phyloP scores from a whole-genome alignment of 1,140 invertebrate species.

The Zaprionus gabonicus region DNA sequence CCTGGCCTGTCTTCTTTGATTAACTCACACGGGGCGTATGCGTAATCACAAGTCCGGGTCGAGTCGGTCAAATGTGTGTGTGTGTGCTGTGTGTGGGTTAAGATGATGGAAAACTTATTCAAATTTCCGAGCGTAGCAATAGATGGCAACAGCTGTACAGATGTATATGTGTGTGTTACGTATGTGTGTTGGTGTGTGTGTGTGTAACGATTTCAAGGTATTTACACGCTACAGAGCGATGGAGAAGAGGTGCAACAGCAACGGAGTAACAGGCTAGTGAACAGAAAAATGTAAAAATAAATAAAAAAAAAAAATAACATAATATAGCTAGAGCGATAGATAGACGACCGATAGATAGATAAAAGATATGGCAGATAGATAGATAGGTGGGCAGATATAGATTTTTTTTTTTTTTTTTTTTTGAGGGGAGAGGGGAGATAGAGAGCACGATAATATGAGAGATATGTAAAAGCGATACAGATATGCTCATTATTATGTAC shows the following conservation, averaged over 20 bases:
- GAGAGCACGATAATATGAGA: conserved; percentile 63
- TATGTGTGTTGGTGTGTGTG: not conserved
- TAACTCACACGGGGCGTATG: conserved; percentile 52
- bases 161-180: conserved; percentile 10
- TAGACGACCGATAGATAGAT: conserved; percentile 35
- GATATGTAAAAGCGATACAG: conserved; percentile 76
- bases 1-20: conserved; percentile 4
- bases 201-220: conserved; percentile 44
- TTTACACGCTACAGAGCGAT: conserved; percentile 60
- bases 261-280: not conserved
- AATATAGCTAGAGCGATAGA: conserved; percentile 43
- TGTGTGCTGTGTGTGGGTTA: not conserved
- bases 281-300: not conserved
- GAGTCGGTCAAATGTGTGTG: conserved; percentile 21
- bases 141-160: conserved; percentile 7
- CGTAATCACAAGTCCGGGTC: conserved; percentile 49
- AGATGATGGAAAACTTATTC: conserved; percentile 13
- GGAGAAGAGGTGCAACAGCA: conserved; percentile 14
- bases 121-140: conserved; percentile 17
- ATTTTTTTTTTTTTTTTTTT: not conserved
- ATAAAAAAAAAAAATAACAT: conserved; percentile 4
- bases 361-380: conserved; percentile 33
- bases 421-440: conserved; percentile 30
- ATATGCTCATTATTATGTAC: conserved; percentile 46
- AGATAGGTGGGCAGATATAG: conserved; percentile 19